phyloP scores from a whole-genome alignment of 2,113 vertebrate species.

The Rhadina sibilatrix region DNA sequence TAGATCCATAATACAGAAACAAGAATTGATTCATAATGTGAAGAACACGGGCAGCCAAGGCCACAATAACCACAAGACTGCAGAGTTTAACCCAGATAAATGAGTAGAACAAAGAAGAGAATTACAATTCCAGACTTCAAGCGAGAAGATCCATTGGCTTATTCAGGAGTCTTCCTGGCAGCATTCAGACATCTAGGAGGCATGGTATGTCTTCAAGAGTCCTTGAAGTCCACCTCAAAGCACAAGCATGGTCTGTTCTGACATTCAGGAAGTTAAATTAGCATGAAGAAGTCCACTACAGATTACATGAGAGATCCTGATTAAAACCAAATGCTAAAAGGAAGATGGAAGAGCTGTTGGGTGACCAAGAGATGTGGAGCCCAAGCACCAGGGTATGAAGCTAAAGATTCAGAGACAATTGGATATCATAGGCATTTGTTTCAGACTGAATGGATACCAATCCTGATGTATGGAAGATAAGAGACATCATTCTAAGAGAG shows the following conservation, averaged over 20 bases:
- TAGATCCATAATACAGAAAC: neutral
- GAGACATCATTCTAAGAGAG: slow-evolving; percentile 87
- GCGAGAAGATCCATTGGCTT: neutral
- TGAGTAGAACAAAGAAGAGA: neutral
- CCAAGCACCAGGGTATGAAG: rapidly evolving
- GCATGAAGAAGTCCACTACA: neutral
- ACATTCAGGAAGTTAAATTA: neutral
- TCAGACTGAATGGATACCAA: slow-evolving; percentile 72
- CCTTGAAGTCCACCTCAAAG: neutral
- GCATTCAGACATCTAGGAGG: neutral
- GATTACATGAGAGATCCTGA: neutral
- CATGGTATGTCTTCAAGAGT: neutral
- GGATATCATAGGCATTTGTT: slow-evolving; percentile 45
- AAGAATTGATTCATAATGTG: neutral
- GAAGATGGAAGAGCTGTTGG: neutral
- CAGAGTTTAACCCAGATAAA: neutral
- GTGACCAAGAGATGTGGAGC: neutral
- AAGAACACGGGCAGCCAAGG: neutral
- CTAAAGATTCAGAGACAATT: neutral
- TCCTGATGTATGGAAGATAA: slow-evolving; percentile 82
- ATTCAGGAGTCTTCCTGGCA: neutral
- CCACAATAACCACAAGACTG: neutral
- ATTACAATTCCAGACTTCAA: neutral
- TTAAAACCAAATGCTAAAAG: neutral
- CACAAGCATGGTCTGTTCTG: neutral